Evolutionary conservation across 2,113 vertebrate species (phyloP).

Genomic region (Prolemur simus): DNA sequence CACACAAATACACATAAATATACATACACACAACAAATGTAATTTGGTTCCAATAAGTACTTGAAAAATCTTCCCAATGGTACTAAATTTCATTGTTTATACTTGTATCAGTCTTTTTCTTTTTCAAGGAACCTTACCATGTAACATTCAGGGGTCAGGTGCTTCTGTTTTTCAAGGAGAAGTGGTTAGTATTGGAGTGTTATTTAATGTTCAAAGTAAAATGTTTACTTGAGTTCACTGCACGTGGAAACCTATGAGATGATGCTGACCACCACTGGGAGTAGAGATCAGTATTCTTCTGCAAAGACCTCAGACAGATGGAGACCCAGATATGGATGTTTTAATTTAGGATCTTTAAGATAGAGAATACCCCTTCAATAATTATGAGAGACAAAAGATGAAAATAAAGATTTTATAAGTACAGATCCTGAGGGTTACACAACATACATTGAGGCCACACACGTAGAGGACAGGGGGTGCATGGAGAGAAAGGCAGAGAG

Average conservation of each 20-base stretch:
- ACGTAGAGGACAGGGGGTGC: fast-evolving
- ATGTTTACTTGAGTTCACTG: neutral
- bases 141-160: neutral
- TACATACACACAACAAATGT: neutral
- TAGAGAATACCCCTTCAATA: neutral
- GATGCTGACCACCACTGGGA: neutral
- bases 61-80: neutral
- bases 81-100: neutral
- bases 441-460: neutral
- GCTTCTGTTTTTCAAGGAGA: neutral
- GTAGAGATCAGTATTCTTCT: fast-evolving
- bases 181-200: neutral
- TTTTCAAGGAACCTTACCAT: neutral
- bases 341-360: neutral
- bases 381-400: neutral
- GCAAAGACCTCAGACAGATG: neutral
- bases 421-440: fast-evolving
- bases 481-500: neutral
- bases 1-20: neutral
- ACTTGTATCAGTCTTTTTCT: neutral
- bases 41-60: neutral
- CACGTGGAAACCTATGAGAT: neutral
- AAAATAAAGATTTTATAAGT: neutral
- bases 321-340: neutral
- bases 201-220: neutral